phyloP scores from a whole-genome alignment of 2,797 vertebrate genomes.

The Karalla daura region DNA sequence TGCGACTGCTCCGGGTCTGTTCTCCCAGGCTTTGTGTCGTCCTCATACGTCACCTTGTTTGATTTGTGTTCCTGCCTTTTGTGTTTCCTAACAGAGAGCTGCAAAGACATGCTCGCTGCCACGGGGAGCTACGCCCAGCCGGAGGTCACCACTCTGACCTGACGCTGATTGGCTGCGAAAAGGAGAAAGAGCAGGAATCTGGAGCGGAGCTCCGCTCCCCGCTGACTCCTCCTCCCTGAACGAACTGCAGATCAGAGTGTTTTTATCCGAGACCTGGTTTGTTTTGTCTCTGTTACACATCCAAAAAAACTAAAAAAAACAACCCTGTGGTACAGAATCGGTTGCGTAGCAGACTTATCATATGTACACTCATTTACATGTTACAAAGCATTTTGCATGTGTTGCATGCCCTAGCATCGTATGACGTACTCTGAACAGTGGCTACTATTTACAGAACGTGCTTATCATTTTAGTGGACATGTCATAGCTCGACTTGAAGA shows the following conservation, averaged over 20 bases:
- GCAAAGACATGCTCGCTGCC: constrained; percentile 78
- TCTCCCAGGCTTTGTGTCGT: neutral
- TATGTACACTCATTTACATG: constrained; percentile 40
- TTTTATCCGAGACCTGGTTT: constrained; percentile 7
- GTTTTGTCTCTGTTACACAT: constrained; percentile 12
- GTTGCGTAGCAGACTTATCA: constrained; percentile 14
- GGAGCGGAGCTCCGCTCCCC: neutral
- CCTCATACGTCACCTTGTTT: constrained; percentile 4
- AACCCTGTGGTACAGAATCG: constrained; percentile 46
- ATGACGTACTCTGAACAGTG: constrained; percentile 32
- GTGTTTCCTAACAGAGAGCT: constrained; percentile 76
- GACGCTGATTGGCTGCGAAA: constrained; percentile 54
- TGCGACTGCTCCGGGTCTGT: too few relatives aligned
- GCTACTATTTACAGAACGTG: constrained; percentile 37
- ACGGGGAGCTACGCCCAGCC: constrained; percentile 79
- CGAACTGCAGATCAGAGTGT: constrained; percentile 34
- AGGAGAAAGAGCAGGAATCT: constrained; percentile 31
- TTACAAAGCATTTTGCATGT: constrained; percentile 71
- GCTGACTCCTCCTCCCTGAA: constrained; percentile 14
- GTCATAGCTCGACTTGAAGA: constrained; percentile 22
- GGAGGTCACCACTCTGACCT: constrained; percentile 83
- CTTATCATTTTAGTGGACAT: constrained; percentile 38
- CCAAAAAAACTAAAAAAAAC: too few relatives aligned
- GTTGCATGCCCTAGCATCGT: constrained; percentile 70
- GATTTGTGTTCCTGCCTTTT: constrained; percentile 40